These are phyloP conservation scores for Noturus placidus DNA, from an alignment of 2,113 vertebrate species.

Conservation along the genomic window DNA sequence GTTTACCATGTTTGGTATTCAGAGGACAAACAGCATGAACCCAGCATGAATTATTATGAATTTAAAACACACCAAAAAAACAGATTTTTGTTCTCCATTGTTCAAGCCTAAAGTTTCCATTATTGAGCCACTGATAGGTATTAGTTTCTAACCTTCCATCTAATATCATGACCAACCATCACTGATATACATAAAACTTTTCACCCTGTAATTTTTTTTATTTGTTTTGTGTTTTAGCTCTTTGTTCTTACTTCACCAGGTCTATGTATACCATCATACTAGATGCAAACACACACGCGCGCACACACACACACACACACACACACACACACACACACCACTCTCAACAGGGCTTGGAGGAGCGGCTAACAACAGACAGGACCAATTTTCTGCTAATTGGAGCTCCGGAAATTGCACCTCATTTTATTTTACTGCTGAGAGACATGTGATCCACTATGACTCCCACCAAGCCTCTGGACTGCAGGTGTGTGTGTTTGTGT, in stretches of 20 bases:
- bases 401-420: slow-evolving; percentile 76
- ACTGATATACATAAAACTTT: not conserved
- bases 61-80: not conserved
- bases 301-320: slow-evolving; percentile 18
- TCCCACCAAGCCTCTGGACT: slow-evolving; percentile 33
- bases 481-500: slow-evolving; percentile 56
- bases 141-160: not conserved
- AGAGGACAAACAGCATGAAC: no score
- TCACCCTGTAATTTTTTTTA: not conserved
- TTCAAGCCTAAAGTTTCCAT: not conserved
- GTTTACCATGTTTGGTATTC: no score
- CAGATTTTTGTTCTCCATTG: not conserved
- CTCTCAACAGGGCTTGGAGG: slow-evolving; percentile 51
- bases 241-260: not conserved
- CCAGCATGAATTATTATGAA: no score
- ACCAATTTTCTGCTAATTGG: slow-evolving; percentile 80
- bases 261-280: not conserved
- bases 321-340: slow-evolving; percentile 10
- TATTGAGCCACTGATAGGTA: not conserved
- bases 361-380: slow-evolving; percentile 71
- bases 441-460: slow-evolving; percentile 65
- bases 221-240: not conserved
- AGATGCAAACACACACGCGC: not conserved
- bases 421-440: slow-evolving; percentile 74
- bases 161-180: not conserved